phyloP scores from a whole-genome alignment of 1,140 invertebrate genomes.

The Macrotrachela quadricornifera region DNA sequence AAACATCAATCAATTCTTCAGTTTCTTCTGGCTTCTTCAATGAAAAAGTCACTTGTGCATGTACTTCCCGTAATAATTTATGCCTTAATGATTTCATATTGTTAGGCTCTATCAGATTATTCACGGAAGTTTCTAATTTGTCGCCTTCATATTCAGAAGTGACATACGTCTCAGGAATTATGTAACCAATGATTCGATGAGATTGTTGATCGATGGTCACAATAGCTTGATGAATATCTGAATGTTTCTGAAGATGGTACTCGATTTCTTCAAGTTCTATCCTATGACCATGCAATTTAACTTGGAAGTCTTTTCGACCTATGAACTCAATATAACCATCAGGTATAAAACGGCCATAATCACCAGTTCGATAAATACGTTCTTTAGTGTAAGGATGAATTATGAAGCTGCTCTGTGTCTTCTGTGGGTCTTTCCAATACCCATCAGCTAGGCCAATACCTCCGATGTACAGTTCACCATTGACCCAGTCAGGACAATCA shows the following conservation, averaged over 20 bases:
- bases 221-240: neutral
- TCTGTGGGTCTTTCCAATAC: neutral
- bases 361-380: neutral
- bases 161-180: too few relatives aligned
- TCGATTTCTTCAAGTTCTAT: constrained; percentile 1
- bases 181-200: too few relatives aligned
- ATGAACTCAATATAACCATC: neutral
- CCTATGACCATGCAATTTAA: neutral
- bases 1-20: too few relatives aligned
- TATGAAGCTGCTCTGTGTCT: neutral
- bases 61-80: too few relatives aligned
- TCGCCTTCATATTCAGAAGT: too few relatives aligned
- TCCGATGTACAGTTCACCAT: neutral
- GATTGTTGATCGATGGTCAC: too few relatives aligned
- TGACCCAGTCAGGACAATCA: neutral
- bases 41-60: too few relatives aligned
- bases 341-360: neutral
- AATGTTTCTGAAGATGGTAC: neutral
- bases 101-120: too few relatives aligned
- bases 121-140: too few relatives aligned
- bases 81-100: too few relatives aligned
- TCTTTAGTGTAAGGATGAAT: neutral
- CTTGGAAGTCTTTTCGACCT: neutral
- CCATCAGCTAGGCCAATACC: neutral
- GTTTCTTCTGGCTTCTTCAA: too few relatives aligned